Base-by-base conservation (phyloP, 2,797 vertebrate genomes). In the Enteromius thamalakanensis region DNA sequence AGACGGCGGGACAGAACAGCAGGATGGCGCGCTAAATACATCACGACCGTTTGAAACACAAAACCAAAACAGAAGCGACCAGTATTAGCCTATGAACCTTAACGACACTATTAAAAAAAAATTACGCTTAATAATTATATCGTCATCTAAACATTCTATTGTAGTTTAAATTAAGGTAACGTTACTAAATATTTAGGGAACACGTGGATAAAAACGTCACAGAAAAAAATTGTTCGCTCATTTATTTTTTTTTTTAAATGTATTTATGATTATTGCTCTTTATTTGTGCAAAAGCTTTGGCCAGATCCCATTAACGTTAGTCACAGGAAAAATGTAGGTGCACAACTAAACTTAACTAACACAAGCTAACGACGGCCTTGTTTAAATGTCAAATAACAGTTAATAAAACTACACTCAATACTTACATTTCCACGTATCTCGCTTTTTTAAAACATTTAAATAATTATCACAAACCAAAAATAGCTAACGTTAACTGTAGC, bases 11-110 rank as follows among this genome's bases (percentile, higher is more conserved):
- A 49, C 68, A n/a, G 29, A 7, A 32, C 68, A 60, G 26, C 55
- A 64, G 79, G 69, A 62, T 62, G 42, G 79, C 68, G 68, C 53
- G 68, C 53, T 62, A 45, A 77, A 72, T 62, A 81, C 53, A 62
- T 10, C 26, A 71, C 37, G 40, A 62, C 37, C 51, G 53, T 81
- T 72, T 49, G 53, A 80, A 80, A 40, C 53, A 26, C 26, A 40
- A 68, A 8, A 34, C 4, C n/a, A 42, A 8, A 9, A 40, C 14
- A 53, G 47, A 68, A 62, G 47, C n/a, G 4, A 15, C 37, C 29
- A n/a, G 8, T 26, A 19, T 2, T 15, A 5, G 32, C 37, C 47
- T 10, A 15, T 6, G 12, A 12, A 17, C 29, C 12, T 26, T 7
- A 23, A 53, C 8, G 4, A 14, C 32, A 40, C 3, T 0, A 0